Evolutionary conservation across 2,113 vertebrate species (phyloP).

Genomic region (Desmodus rotundus): DNA sequence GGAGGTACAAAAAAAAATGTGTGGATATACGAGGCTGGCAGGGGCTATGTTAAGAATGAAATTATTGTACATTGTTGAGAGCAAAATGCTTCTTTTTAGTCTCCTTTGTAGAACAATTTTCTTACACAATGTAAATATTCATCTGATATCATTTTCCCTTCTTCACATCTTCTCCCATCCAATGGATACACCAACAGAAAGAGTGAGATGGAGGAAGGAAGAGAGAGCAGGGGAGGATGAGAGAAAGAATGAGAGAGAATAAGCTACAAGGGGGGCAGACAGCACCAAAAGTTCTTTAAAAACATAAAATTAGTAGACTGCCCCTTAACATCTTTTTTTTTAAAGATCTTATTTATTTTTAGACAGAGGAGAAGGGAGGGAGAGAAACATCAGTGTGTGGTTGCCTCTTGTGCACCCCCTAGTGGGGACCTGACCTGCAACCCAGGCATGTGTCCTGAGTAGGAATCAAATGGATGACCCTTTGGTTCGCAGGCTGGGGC

Average conservation of each 20-base stretch:
- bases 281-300: not conserved
- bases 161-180: not conserved
- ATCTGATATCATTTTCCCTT: not conserved
- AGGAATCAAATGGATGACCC: too few species aligned
- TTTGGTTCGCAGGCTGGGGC: too few species aligned
- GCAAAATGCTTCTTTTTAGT: not conserved
- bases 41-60: not conserved
- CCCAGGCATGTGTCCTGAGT: too few species aligned
- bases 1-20: not conserved
- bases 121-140: not conserved
- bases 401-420: too few species aligned
- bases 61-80: not conserved
- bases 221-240: not conserved
- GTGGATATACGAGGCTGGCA: not conserved
- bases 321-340: not conserved
- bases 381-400: too few species aligned
- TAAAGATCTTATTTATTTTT: too few species aligned
- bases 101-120: not conserved
- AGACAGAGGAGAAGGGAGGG: too few species aligned
- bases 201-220: not conserved
- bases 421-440: too few species aligned
- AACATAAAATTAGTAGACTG: not conserved
- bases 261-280: not conserved
- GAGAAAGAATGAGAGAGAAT: not conserved
- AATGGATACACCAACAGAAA: not conserved